phyloP scores from a whole-genome alignment of 2,888 invertebrate species.

The Malacosoma neustria region DNA sequence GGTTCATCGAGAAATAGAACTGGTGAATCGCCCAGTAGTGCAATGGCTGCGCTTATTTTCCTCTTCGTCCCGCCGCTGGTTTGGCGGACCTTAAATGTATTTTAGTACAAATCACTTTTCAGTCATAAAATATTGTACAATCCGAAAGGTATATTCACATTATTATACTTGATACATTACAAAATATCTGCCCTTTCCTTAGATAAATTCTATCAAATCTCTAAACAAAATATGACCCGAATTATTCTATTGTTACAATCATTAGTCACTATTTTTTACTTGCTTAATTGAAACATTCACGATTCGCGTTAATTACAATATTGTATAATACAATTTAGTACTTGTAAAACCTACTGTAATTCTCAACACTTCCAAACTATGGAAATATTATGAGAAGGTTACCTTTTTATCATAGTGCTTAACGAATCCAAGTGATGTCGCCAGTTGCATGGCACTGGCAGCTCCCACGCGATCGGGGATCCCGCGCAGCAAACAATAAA shows the following conservation, averaged over 20 bases:
- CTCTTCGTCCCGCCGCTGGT: conserved; percentile 86
- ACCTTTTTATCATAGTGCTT: conserved; percentile 77
- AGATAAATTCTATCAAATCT: too few relatives aligned
- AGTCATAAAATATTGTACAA: too few relatives aligned
- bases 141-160: too few relatives aligned
- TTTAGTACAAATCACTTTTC: too few relatives aligned
- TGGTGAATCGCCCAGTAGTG: conserved; percentile 80
- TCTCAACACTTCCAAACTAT: neutral
- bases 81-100: conserved; percentile 46
- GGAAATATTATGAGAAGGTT: neutral
- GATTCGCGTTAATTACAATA: too few relatives aligned
- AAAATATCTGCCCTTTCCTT: too few relatives aligned
- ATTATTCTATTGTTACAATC: too few relatives aligned
- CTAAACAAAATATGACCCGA: too few relatives aligned
- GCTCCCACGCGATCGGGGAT: conserved; percentile 65
- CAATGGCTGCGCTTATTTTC: conserved; percentile 83
- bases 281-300: too few relatives aligned
- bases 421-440: conserved; percentile 73
- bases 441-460: conserved; percentile 54
- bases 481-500: conserved; percentile 79
- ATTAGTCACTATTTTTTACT: too few relatives aligned
- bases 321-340: too few relatives aligned
- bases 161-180: too few relatives aligned
- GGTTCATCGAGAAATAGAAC: conserved; percentile 81
- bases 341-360: conserved; percentile 4